Percentiles rank a stretch among this genome's conserved stretches.
Conservation (phyloP, 2,888 invertebrate species). For the Metacarcinus magister region DNA sequence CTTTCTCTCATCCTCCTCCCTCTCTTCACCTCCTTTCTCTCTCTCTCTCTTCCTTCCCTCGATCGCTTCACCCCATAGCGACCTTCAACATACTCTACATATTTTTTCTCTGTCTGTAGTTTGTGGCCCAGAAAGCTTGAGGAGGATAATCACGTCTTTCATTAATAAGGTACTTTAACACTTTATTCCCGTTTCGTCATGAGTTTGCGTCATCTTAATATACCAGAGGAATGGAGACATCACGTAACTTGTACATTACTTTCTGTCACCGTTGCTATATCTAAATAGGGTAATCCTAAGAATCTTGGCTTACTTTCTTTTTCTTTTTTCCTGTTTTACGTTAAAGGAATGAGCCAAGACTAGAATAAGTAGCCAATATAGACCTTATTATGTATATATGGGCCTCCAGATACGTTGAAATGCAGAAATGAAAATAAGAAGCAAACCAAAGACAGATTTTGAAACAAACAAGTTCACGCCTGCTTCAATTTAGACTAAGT, state of each 20-base stretch:
- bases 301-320: too few relatives aligned
- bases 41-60: neutral
- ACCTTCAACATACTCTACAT: too few relatives aligned
- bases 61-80: too few relatives aligned
- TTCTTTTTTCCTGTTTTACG: too few relatives aligned
- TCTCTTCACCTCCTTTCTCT: neutral
- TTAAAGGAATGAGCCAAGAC: too few relatives aligned
- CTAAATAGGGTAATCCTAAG: too few relatives aligned
- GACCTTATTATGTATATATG: too few relatives aligned
- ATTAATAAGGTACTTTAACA: neutral
- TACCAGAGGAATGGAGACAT: neutral
- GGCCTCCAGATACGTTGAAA: neutral
- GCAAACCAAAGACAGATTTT: neutral
- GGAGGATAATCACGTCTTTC: neutral
- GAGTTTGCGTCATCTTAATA: neutral
- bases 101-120: neutral
- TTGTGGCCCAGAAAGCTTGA: slow-evolving; percentile 9
- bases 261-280: neutral
- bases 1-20: neutral
- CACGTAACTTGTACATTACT: neutral
- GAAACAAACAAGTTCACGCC: neutral
- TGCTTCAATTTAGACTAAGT: neutral
- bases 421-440: neutral
- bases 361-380: neutral
- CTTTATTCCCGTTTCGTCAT: neutral